A percentile compares a stretch with the other conserved stretches of the same genome.
These are phyloP conservation scores for Pipa parva DNA, from an alignment of 2,113 vertebrate species.

Conservation along the genomic window DNA sequence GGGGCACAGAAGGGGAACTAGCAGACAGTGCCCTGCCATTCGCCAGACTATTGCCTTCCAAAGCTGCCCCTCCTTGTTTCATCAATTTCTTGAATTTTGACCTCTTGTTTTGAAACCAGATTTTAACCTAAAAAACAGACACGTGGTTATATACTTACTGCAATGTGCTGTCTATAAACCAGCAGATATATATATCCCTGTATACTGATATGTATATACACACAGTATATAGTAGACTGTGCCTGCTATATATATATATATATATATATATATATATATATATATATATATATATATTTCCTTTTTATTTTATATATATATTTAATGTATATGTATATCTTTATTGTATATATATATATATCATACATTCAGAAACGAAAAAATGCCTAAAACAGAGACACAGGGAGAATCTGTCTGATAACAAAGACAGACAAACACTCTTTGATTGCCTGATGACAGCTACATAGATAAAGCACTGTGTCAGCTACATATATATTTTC, in stretches of 20 bases:
- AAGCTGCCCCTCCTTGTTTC: constrained; percentile 86
- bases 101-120: constrained; percentile 96
- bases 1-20: constrained; percentile 81
- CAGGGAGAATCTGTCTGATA: too few species aligned
- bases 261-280: constrained; percentile 11
- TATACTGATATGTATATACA: background rate
- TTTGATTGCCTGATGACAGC: too few species aligned
- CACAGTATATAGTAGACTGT: too few species aligned
- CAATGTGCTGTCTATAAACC: too few species aligned
- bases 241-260: constrained; percentile 9
- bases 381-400: too few species aligned
- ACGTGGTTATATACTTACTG: background rate
- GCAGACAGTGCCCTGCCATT: constrained; percentile 85
- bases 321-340: too few species aligned
- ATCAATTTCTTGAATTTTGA: constrained; percentile 95
- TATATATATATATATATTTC: background rate
- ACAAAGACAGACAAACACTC: too few species aligned
- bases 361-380: too few species aligned
- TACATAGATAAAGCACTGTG: too few species aligned
- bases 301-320: constrained; percentile 7
- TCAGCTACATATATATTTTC: too few species aligned
- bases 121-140: constrained; percentile 79
- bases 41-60: constrained; percentile 81
- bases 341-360: too few species aligned
- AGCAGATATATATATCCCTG: background rate